A percentile compares a stretch with the other conserved stretches of the same genome.
Evolutionary conservation across 2,888 invertebrate species (phyloP).

Genomic region (Euclidia mi): DNA sequence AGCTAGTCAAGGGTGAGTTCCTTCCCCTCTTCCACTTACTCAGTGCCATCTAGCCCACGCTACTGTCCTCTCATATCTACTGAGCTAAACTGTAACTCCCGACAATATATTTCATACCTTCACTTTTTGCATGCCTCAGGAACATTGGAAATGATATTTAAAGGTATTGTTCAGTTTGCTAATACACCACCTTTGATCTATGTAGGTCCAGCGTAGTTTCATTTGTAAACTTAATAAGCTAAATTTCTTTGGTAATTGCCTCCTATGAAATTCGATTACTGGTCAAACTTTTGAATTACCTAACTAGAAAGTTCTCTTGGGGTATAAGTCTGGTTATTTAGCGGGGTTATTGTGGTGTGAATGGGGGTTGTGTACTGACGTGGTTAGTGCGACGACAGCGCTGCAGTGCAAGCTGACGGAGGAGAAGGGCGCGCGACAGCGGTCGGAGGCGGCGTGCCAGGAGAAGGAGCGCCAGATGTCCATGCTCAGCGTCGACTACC

Average conservation of each 20-base stretch:
- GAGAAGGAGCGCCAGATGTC: conserved; percentile 98
- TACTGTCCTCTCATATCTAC: conserved; percentile 66
- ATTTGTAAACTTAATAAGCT: conserved; percentile 32
- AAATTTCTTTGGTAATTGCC: no score
- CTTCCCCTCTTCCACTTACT: conserved; percentile 31
- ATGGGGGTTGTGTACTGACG: no score
- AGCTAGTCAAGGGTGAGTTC: conserved; percentile 96
- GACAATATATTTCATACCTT: conserved; percentile 75
- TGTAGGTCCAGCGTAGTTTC: conserved; percentile 44
- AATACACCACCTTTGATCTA: conserved; percentile 60
- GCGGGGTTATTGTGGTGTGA: no score
- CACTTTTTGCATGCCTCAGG: conserved; percentile 91
- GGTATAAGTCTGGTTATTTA: no score
- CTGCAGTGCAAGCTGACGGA: conserved; percentile 97
- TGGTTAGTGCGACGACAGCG: no score
- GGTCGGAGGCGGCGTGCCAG: conserved; percentile 96
- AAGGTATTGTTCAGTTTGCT: conserved; percentile 91
- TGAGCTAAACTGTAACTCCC: conserved; percentile 69
- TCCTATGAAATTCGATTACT: no score
- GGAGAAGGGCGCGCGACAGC: conserved; percentile 96
- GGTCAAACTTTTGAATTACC: no score
- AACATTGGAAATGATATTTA: conserved; percentile 92
- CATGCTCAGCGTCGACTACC: conserved; percentile 98
- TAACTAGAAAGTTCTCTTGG: no score
- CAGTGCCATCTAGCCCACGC: conserved; percentile 59